phyloP scores from a whole-genome alignment of 2,113 vertebrate species.

The Menidia beryllina region DNA sequence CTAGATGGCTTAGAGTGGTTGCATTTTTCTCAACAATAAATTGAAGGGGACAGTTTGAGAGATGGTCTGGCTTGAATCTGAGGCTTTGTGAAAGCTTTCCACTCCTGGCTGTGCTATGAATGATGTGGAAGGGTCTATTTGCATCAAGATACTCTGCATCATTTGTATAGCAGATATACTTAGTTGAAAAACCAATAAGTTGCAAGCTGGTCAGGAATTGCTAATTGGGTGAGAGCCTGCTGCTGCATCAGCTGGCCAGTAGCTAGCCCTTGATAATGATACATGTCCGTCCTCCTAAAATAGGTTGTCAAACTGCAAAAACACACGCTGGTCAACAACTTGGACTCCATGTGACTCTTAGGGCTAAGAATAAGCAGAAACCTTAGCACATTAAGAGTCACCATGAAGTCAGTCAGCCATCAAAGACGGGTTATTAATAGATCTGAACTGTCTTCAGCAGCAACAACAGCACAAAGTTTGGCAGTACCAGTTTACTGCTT shows the following conservation, averaged over 20 bases:
- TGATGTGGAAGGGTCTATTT: constrained; percentile 49
- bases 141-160: constrained; percentile 51
- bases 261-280: constrained; percentile 68
- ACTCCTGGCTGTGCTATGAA: constrained; percentile 61
- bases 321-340: constrained; percentile 78
- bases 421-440: constrained; percentile 79
- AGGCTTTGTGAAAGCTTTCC: constrained; percentile 71
- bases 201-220: constrained; percentile 58
- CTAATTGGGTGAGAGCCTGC: constrained; percentile 78
- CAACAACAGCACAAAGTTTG: constrained; percentile 68
- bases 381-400: constrained; percentile 76
- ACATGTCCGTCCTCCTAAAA: constrained; percentile 70
- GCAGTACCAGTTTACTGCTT: constrained; percentile 31
- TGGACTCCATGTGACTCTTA: constrained; percentile 71
- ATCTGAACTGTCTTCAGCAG: constrained; percentile 68
- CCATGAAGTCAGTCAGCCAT: constrained; percentile 72
- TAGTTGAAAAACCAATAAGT: constrained; percentile 46
- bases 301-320: constrained; percentile 63
- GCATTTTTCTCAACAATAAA: constrained; percentile 71
- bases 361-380: constrained; percentile 82
- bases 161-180: constrained; percentile 37
- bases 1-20: constrained; percentile 74
- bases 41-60: constrained; percentile 73
- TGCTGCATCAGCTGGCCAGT: constrained; percentile 65
- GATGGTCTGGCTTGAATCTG: constrained; percentile 64